phyloP scores from a whole-genome alignment of 2,113 vertebrate species.

The Prionailurus viverrinus region DNA sequence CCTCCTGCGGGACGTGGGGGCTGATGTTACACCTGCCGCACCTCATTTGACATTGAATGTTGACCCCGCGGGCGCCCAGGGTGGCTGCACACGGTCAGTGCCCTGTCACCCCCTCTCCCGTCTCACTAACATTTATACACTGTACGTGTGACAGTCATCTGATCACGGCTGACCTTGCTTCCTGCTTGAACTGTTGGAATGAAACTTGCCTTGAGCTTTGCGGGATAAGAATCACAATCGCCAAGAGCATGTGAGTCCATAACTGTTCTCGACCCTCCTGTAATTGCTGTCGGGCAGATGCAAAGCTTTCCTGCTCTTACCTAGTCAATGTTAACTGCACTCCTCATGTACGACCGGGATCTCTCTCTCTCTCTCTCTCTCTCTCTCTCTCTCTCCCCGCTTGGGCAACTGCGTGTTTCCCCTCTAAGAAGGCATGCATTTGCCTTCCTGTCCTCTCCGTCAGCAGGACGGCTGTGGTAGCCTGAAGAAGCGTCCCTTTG shows the following conservation, averaged over 20 bases:
- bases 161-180: not conserved
- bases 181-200: not conserved
- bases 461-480: not conserved
- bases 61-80: not conserved
- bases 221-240: not conserved
- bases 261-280: not conserved
- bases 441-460: not conserved
- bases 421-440: not conserved
- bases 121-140: not conserved
- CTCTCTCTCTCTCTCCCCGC: not conserved
- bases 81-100: fast-evolving
- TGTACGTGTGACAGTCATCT: not conserved
- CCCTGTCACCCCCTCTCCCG: not conserved
- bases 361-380: not conserved
- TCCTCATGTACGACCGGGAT: no score
- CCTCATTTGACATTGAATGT: not conserved
- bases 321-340: not conserved
- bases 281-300: not conserved
- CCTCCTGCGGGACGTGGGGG: no score
- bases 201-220: not conserved
- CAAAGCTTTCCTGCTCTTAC: not conserved
- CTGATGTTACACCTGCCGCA: not conserved
- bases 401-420: not conserved
- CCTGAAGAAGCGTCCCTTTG: not conserved
- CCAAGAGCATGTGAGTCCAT: not conserved